Conservation (phyloP, 2,797 vertebrate species). For the Periparus ater region DNA sequence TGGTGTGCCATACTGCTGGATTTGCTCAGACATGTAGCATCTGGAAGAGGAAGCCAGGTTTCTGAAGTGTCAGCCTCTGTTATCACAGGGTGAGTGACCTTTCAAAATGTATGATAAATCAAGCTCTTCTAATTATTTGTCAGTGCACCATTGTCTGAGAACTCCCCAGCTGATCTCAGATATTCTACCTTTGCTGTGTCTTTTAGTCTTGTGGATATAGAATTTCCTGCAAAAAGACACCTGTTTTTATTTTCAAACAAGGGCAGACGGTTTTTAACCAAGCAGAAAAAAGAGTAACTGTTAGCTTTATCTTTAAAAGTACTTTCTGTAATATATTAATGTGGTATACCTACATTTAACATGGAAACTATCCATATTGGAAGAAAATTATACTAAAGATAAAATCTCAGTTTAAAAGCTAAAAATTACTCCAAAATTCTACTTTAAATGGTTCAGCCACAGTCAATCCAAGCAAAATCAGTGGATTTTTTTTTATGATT, state of each 20-base stretch:
- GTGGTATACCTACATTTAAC: not conserved
- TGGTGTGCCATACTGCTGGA: not conserved
- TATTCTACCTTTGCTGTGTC: not conserved
- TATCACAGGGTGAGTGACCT: slow-evolving; percentile 18
- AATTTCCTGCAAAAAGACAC: not conserved
- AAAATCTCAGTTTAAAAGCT: not conserved
- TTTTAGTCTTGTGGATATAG: not conserved
- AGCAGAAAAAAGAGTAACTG: not conserved
- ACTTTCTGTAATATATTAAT: not conserved
- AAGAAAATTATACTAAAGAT: not conserved
- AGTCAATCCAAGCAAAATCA: not conserved
- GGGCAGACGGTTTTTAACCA: not conserved
- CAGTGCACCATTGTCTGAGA: not conserved
- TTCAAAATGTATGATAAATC: slow-evolving; percentile 1
- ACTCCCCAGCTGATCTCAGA: not conserved
- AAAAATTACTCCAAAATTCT: not conserved
- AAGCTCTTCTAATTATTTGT: not conserved
- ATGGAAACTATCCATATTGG: not conserved
- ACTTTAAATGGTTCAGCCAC: not conserved
- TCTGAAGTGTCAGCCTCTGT: not conserved
- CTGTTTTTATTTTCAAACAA: slow-evolving; percentile 2
- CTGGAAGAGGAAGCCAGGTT: not conserved
- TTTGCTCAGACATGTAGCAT: not conserved
- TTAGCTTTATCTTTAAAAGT: not conserved
- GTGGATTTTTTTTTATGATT: not conserved